A percentile compares a stretch with the other conserved stretches of the same genome.
These are phyloP conservation scores for Siphamia tubifer DNA, from an alignment of 2,113 vertebrate genomes.

Conservation along the genomic window DNA sequence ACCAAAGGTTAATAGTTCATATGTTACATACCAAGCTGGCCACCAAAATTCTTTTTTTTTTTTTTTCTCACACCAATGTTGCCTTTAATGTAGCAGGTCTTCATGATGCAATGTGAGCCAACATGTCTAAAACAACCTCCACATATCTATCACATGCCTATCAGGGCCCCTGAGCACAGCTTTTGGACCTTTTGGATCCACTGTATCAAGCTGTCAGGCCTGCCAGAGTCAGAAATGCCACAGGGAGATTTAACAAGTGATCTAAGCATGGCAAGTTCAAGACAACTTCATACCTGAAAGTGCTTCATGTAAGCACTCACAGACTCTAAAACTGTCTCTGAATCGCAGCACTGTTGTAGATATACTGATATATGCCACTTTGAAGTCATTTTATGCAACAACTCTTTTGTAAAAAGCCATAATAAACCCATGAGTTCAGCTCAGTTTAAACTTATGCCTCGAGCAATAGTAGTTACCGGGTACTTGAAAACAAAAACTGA, in stretches of 20 bases:
- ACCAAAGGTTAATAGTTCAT: conserved; percentile 25
- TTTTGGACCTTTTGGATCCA: neutral
- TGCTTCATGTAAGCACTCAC: neutral
- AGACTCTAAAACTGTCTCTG: conserved; percentile 22
- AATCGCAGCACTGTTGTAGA: neutral
- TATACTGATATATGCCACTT: neutral
- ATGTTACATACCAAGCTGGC: conserved; percentile 25
- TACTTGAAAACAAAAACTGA: no score
- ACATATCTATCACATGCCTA: conserved; percentile 39
- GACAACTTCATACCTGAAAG: conserved; percentile 32
- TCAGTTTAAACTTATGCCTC: neutral
- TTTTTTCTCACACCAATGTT: neutral
- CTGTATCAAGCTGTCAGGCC: conserved; percentile 26
- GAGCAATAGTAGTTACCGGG: neutral
- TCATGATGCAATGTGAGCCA: conserved; percentile 42
- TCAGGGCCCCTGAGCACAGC: neutral
- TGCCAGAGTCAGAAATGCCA: conserved; percentile 41
- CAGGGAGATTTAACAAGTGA: conserved; percentile 55
- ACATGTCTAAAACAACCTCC: conserved; percentile 38
- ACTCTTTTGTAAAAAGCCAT: neutral
- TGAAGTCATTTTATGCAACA: conserved; percentile 8
- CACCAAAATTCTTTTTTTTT: neutral
- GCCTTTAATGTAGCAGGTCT: neutral
- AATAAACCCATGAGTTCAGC: neutral
- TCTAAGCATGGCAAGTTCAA: conserved; percentile 32